Percentiles rank a stretch among this genome's conserved stretches.
These are phyloP conservation scores for Probosciger aterrimus DNA, from an alignment of 2,113 vertebrate species.

Conservation along the genomic window DNA sequence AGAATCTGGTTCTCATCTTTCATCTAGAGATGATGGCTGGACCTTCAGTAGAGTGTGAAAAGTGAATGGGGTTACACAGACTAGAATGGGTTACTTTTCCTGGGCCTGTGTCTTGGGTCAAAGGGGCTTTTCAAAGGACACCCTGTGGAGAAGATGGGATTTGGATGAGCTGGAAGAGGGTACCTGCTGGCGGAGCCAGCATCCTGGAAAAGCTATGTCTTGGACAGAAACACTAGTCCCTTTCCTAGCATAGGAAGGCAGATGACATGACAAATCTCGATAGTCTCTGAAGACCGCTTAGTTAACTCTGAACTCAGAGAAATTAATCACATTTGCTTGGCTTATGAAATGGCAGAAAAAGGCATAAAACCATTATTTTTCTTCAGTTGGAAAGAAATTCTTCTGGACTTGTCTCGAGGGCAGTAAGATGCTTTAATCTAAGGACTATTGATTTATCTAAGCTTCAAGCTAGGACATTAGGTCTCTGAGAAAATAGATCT, in stretches of 20 bases:
- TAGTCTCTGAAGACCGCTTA: neutral
- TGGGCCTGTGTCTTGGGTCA: neutral
- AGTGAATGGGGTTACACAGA: rapidly evolving
- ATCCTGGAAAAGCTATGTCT: neutral
- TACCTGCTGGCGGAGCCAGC: neutral
- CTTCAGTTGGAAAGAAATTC: neutral
- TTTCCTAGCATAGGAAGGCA: neutral
- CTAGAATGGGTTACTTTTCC: neutral
- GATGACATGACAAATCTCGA: neutral
- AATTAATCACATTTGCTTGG: neutral
- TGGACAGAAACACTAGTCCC: neutral
- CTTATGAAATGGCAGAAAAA: neutral
- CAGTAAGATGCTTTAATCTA: conserved; percentile 7
- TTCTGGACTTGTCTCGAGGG: neutral
- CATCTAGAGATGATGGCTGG: neutral
- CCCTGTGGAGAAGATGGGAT: neutral
- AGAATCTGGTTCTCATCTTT: neutral
- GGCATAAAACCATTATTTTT: neutral
- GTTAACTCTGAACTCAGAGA: neutral
- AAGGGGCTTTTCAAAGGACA: neutral
- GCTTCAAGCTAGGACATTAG: neutral
- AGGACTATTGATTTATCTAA: conserved; percentile 6
- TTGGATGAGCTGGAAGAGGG: neutral
- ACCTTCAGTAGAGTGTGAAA: neutral
- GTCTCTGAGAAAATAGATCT: neutral